phyloP scores from a whole-genome alignment of 2,888 invertebrate species.

The Aspidiotus destructor region DNA sequence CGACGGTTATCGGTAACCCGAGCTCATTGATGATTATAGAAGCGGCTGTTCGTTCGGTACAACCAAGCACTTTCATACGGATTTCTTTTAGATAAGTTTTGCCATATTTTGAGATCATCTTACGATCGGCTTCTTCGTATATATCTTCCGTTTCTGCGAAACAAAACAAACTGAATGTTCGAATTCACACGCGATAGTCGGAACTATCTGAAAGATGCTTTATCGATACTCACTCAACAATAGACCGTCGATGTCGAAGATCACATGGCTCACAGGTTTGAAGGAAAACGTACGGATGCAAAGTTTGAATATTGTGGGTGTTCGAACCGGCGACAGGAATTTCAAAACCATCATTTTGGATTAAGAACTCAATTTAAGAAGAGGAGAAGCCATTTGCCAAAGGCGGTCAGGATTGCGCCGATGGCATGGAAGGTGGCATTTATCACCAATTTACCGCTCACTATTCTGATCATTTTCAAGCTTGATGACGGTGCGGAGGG shows the following conservation, averaged over 20 bases:
- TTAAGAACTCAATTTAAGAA: too few relatives aligned
- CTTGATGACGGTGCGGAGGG: too few relatives aligned
- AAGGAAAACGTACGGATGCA: conserved; percentile 39
- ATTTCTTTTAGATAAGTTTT: conserved; percentile 69
- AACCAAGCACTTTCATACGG: conserved; percentile 66
- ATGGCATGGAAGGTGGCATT: too few relatives aligned
- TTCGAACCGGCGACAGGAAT: neutral
- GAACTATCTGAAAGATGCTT: neutral
- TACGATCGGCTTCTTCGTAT: conserved; percentile 63
- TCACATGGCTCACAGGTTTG: conserved; percentile 61
- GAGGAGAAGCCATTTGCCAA: too few relatives aligned
- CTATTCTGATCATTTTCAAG: too few relatives aligned
- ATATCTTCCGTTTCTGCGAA: conserved; percentile 66
- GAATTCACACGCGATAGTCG: conserved; percentile 49
- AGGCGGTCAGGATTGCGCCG: too few relatives aligned
- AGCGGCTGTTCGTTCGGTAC: conserved; percentile 58
- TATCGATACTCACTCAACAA: conserved; percentile 47
- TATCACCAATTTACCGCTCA: too few relatives aligned
- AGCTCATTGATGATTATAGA: conserved; percentile 59
- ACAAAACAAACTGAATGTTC: neutral
- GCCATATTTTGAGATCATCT: conserved; percentile 60
- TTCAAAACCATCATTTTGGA: too few relatives aligned
- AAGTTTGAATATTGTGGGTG: neutral
- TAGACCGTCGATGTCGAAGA: conserved; percentile 63
- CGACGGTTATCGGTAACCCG: conserved; percentile 55